Percentiles rank a stretch among this genome's conserved stretches.
phyloP scores from a whole-genome alignment of 2,888 invertebrate genomes.

The Drosophila meridionalis region DNA sequence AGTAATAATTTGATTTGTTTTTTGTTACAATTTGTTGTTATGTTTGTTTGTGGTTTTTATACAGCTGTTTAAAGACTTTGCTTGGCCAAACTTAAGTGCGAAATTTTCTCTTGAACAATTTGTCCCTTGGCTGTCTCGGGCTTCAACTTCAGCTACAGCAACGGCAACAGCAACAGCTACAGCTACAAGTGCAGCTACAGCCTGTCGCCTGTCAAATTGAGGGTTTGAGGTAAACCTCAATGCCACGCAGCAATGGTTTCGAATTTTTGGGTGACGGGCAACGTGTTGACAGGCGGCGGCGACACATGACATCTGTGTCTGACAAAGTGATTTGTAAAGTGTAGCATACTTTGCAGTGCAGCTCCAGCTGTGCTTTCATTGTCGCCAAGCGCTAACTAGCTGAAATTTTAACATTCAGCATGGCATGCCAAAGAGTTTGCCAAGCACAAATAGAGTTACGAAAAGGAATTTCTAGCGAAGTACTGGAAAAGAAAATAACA shows the following conservation, averaged over 20 bases:
- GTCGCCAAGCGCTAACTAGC: slow-evolving; percentile 15
- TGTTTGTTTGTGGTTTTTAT: slow-evolving; percentile 13
- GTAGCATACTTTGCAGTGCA: slow-evolving; percentile 39
- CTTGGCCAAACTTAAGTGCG: not conserved
- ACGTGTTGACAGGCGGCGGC: slow-evolving; percentile 49
- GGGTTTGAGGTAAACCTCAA: slow-evolving; percentile 59
- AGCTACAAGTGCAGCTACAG: slow-evolving; percentile 20
- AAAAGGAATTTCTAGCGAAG: not conserved
- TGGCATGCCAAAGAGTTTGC: slow-evolving; percentile 10
- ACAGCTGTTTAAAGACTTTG: slow-evolving; percentile 9
- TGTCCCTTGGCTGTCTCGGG: slow-evolving; percentile 4
- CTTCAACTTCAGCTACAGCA: slow-evolving; percentile 11
- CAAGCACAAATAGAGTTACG: not conserved
- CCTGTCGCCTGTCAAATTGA: slow-evolving; percentile 38
- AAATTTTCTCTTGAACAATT: not conserved
- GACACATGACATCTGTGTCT: slow-evolving; percentile 56
- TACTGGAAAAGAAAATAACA: not conserved
- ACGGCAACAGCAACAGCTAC: not conserved
- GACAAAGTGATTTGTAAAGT: slow-evolving; percentile 52
- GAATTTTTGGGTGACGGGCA: slow-evolving; percentile 34
- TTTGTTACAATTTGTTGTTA: slow-evolving; percentile 30
- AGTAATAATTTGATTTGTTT: slow-evolving; percentile 72
- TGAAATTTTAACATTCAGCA: slow-evolving; percentile 7
- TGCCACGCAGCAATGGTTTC: slow-evolving; percentile 36
- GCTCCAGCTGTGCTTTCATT: slow-evolving; percentile 2